A percentile compares a stretch with the other conserved stretches of the same genome.
These are phyloP conservation scores for Gandaritis pyraliata DNA, from an alignment of 2,888 invertebrate genomes.

Conservation along the genomic window DNA sequence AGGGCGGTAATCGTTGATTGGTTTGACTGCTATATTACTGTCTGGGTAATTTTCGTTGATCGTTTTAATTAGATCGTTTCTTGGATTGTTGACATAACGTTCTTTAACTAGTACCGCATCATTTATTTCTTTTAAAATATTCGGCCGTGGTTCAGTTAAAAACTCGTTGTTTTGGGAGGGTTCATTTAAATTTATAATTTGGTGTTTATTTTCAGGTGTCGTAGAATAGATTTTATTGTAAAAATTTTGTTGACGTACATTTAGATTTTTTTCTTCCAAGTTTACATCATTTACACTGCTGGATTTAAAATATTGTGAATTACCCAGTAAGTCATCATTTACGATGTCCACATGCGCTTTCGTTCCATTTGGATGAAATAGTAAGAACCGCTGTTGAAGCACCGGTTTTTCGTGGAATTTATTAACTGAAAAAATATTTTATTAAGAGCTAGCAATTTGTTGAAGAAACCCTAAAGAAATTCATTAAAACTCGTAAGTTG, in stretches of 20 bases:
- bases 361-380: constrained; percentile 7
- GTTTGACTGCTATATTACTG: constrained; percentile 4
- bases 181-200: background rate
- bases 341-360: constrained; percentile 10
- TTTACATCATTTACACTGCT: constrained; percentile 1
- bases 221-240: background rate
- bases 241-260: background rate
- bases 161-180: background rate
- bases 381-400: constrained; percentile 1
- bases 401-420: constrained; percentile 2
- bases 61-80: too few relatives aligned
- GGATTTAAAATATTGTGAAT: constrained; percentile 11
- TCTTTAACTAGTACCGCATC: background rate
- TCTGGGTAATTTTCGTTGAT: constrained; percentile 1
- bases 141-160: background rate
- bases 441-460: too few relatives aligned
- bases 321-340: background rate
- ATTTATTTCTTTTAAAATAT: constrained; percentile 1
- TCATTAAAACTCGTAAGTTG: too few relatives aligned
- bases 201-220: background rate
- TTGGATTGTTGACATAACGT: background rate
- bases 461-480: too few relatives aligned
- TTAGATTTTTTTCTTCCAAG: constrained; percentile 1
- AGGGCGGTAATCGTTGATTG: background rate
- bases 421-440: constrained; percentile 9